These are phyloP conservation scores for Lycocorax pyrrhopterus DNA, from an alignment of 2,113 vertebrate species.

Conservation along the genomic window DNA sequence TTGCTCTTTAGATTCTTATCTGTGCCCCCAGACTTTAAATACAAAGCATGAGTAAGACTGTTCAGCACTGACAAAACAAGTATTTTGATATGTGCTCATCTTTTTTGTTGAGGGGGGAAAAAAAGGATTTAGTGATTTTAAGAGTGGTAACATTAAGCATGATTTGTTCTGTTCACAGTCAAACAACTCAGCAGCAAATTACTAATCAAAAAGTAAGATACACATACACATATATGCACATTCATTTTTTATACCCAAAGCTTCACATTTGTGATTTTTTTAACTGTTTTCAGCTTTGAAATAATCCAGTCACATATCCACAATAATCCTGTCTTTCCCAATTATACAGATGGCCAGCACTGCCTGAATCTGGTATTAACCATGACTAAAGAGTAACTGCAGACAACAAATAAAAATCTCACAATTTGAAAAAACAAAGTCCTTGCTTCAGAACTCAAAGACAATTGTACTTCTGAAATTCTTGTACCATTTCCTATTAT, in stretches of 20 bases:
- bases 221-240: fast-evolving
- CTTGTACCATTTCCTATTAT: not conserved
- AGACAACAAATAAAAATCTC: not conserved
- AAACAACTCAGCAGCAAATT: not conserved
- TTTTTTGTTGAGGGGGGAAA: not conserved
- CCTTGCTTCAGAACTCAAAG: not conserved
- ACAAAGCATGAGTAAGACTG: not conserved
- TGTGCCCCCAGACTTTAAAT: not conserved
- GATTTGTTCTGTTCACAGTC: not conserved
- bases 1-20: not conserved
- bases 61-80: not conserved
- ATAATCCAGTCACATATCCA: not conserved
- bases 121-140: not conserved
- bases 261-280: not conserved
- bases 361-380: not conserved
- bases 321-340: not conserved
- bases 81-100: not conserved
- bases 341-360: not conserved
- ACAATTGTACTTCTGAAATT: not conserved
- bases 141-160: not conserved
- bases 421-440: not conserved
- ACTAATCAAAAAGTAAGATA: not conserved
- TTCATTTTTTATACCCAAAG: not conserved
- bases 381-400: not conserved
- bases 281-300: not conserved